These are phyloP conservation scores for Noctua janthe DNA, from an alignment of 2,888 invertebrate species.

Conservation along the genomic window DNA sequence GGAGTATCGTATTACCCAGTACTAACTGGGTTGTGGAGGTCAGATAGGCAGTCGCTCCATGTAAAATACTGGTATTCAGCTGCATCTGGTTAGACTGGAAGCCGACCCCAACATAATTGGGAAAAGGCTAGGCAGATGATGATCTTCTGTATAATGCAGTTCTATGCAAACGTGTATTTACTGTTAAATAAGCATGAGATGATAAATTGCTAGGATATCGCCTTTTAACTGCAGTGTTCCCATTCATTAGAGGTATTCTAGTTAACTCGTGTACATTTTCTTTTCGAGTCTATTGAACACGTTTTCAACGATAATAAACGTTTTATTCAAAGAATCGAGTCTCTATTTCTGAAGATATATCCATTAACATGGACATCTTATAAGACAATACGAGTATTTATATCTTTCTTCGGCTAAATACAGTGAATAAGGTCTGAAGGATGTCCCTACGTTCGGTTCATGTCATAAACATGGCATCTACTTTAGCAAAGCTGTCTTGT, in stretches of 20 bases:
- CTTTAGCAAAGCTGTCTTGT: conserved; percentile 53
- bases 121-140: no score
- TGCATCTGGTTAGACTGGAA: no score
- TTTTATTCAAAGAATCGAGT: conserved; percentile 9
- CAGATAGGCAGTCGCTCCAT: no score
- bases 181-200: conserved; percentile 7
- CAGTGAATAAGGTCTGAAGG: conserved; percentile 28
- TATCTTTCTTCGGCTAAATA: conserved; percentile 28
- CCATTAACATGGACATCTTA: background rate
- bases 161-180: background rate
- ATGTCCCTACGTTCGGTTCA: conserved; percentile 19
- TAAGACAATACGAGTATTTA: conserved; percentile 19
- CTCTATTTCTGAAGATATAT: conserved; percentile 10
- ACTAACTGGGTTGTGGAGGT: no score
- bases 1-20: no score
- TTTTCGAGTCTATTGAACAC: background rate
- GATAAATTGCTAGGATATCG: conserved; percentile 25
- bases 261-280: conserved; percentile 11
- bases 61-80: no score
- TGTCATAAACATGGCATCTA: conserved; percentile 48
- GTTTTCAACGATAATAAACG: conserved; percentile 29
- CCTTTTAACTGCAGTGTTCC: background rate
- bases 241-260: conserved; percentile 9
- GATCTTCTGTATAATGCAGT: background rate
- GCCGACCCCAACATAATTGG: no score